These are phyloP conservation scores for Nansenia antarctica DNA, from an alignment of 2,113 vertebrate species.

Conservation along the genomic window DNA sequence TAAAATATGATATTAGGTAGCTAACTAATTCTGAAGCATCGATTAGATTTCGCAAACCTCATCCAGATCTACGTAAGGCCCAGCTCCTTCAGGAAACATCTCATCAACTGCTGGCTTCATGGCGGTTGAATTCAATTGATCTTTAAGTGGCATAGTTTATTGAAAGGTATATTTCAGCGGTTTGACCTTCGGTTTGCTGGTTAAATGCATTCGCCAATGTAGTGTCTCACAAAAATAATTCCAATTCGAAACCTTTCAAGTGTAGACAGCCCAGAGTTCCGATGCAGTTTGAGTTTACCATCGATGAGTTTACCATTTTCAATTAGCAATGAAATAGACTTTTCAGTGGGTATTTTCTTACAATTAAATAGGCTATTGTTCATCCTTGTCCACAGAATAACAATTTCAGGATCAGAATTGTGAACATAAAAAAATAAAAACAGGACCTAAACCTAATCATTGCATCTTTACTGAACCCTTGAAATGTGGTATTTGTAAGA, in stretches of 20 bases:
- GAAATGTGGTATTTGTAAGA: no score
- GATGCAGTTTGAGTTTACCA: no score
- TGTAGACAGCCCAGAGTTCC: no score
- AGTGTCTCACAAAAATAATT: constrained; percentile 32
- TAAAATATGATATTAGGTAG: background rate
- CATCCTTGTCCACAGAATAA: no score
- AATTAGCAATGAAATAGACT: no score
- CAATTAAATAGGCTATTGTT: no score
- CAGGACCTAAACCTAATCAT: no score
- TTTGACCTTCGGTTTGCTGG: background rate
- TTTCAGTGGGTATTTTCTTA: no score
- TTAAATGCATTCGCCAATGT: background rate
- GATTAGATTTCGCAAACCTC: constrained; percentile 73
- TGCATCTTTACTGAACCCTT: no score
- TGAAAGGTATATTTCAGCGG: background rate
- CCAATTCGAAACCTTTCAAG: constrained; percentile 10
- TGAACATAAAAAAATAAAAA: no score
- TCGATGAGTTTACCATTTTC: no score
- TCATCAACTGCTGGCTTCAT: constrained; percentile 94
- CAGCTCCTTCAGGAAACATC: constrained; percentile 91
- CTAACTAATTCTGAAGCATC: constrained; percentile 9
- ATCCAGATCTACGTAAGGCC: constrained; percentile 90
- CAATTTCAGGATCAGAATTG: no score
- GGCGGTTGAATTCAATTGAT: constrained; percentile 42
- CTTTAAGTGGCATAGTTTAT: constrained; percentile 53